Conservation (phyloP, 2,888 invertebrate species). For the Gastrophysa polygoni region DNA sequence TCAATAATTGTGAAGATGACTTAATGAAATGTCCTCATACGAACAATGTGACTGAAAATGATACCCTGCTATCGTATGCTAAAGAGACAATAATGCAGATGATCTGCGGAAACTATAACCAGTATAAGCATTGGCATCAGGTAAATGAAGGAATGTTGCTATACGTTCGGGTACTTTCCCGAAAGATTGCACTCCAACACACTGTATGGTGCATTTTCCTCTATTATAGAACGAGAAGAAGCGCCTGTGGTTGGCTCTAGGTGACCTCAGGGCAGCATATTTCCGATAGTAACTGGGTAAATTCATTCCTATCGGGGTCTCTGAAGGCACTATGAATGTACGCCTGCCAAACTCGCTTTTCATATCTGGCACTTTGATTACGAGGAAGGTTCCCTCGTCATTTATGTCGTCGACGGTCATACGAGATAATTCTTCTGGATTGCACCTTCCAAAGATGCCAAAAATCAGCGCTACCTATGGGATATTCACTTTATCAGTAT, state of each 20-base stretch:
- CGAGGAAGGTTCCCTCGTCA: conserved; percentile 17
- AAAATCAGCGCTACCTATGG: conserved; percentile 27
- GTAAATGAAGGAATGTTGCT: conserved; percentile 26
- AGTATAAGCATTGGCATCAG: conserved; percentile 24
- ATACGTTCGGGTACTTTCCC: conserved; percentile 25
- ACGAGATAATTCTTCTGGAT: conserved; percentile 31
- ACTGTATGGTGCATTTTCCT: conserved; percentile 24
- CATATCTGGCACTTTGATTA: conserved; percentile 25
- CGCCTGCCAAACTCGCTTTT: conserved; percentile 8
- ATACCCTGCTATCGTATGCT: no score
- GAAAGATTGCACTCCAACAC: conserved; percentile 26
- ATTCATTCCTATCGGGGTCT: neutral
- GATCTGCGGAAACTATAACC: conserved; percentile 26
- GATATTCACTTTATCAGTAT: no score
- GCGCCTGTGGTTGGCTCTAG: conserved; percentile 5
- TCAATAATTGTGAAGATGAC: no score
- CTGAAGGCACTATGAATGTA: conserved; percentile 1
- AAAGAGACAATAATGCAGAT: no score
- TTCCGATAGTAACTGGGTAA: neutral
- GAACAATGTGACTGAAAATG: no score
- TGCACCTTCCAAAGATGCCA: conserved; percentile 35
- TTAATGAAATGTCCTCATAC: no score
- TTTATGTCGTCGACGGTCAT: conserved; percentile 30
- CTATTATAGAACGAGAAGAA: conserved; percentile 26
- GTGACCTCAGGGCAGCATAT: neutral